Evolutionary conservation across 2,113 vertebrate species (phyloP), one percentile per base, ranked within the genome.

Genomic region (Cheilinus undulatus): DNA sequence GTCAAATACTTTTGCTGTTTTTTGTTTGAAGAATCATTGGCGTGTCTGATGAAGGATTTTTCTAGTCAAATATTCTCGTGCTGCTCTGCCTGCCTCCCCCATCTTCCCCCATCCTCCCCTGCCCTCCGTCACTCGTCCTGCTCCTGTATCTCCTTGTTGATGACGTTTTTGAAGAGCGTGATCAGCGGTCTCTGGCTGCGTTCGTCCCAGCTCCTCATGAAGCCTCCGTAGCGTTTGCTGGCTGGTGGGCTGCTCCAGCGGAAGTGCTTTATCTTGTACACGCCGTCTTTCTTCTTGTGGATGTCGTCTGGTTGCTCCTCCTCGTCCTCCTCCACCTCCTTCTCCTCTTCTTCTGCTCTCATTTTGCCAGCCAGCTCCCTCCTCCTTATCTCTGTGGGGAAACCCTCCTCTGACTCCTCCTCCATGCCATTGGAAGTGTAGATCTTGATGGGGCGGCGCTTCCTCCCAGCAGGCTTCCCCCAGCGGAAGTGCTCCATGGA

Each of bases 401-500:
- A 92, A 32, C 69, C 88, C 86, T 96, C 96, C 0, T 87, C 64
- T 0, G 93, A 93, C 48, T 96, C 94, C 28, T 96, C 94, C 62
- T 94, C 95, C 49, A 93, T 86, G 0, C 83, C 94, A 0, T 92
- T 95, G 58, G 88, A 76, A 43, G 95, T 92, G 50, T 91, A 96
- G 28, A 97, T 95, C 88, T 96, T 98, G 85, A 97, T 65, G 0
- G 96, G 96, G 11, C 96, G 93, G 82, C 96, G 94, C 76, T 98
- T 99, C 64, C 94, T 92, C 0, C 96, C 97, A 14, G 97, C 96
- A 0, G 97, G 97, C 62, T 98, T 98, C 0, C 96, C 95, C 97
- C 97, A 99, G 10, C 97, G 96, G 85, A 99, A 99, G 42, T 99
- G 97, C 91, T 98, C 96, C 97, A 99, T 98, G 76, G 97, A 96